These are phyloP conservation scores for Magallana nippona DNA, from an alignment of 2,888 invertebrate genomes.

Conservation along the genomic window DNA sequence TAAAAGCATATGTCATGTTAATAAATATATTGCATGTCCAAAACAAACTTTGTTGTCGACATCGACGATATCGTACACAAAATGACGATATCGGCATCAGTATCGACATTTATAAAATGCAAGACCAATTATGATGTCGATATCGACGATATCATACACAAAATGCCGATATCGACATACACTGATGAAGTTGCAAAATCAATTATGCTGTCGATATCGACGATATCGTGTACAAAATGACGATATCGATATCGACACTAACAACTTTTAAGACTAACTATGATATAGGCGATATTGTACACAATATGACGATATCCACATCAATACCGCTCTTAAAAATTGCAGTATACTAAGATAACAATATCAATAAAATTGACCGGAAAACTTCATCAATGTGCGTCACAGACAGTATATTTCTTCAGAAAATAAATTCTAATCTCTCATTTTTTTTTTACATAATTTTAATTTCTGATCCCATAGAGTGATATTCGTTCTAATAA, in stretches of 20 bases:
- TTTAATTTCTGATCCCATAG: too few species aligned
- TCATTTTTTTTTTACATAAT: too few species aligned
- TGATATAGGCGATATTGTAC: neutral
- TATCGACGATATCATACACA: neutral
- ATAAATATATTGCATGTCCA: neutral
- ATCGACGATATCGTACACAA: neutral
- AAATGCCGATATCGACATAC: too few species aligned
- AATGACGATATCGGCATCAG: neutral
- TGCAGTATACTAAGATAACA: neutral
- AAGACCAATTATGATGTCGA: neutral
- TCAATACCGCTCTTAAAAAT: neutral
- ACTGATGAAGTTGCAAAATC: too few species aligned
- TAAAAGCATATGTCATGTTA: too few species aligned
- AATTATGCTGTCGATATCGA: slow-evolving; percentile 7
- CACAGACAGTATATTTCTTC: neutral
- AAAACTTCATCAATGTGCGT: neutral
- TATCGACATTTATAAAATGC: neutral
- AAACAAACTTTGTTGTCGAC: neutral
- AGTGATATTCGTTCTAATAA: neutral
- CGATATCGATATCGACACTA: neutral
- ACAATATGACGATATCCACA: too few species aligned
- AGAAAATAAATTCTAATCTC: neutral
- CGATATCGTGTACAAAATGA: neutral
- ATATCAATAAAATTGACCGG: too few species aligned
- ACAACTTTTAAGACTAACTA: neutral